A percentile compares a stretch with the other conserved stretches of the same genome.
Conservation (phyloP, 2,888 invertebrate genomes). For the Tipula helvola region DNA sequence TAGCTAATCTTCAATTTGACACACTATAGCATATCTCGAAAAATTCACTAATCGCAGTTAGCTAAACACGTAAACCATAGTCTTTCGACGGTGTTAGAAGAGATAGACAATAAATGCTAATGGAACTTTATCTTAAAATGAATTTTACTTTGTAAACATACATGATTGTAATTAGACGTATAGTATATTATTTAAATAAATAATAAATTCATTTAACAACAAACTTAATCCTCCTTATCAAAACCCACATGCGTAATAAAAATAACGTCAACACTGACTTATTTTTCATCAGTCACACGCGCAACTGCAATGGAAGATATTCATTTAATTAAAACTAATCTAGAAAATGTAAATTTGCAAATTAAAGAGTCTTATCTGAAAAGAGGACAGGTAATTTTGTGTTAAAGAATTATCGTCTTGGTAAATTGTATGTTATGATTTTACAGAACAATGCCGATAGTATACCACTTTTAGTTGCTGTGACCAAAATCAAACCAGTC, state of each 20-base stretch:
- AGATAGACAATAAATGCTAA: too few species aligned
- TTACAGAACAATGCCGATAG: not conserved
- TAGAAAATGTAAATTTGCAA: not conserved
- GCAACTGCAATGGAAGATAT: not conserved
- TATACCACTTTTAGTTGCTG: conserved; percentile 62
- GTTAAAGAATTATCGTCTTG: not conserved
- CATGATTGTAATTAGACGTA: not conserved
- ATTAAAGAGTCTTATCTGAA: not conserved
- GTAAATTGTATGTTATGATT: not conserved
- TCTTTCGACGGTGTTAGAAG: too few species aligned
- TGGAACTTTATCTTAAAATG: too few species aligned
- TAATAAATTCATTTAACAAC: not conserved
- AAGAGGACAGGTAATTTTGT: not conserved
- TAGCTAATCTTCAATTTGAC: too few species aligned
- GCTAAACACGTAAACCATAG: too few species aligned
- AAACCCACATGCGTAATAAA: not conserved
- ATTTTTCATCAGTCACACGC: not conserved
- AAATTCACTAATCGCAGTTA: too few species aligned
- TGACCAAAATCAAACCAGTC: conserved; percentile 84
- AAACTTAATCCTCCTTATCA: not conserved
- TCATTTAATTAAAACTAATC: not conserved
- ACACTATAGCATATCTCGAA: too few species aligned
- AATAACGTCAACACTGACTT: not conserved
- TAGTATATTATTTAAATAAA: not conserved
- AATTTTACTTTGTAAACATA: not conserved